Conservation (phyloP, 2,113 vertebrate species). For the Pholis gunnellus region DNA sequence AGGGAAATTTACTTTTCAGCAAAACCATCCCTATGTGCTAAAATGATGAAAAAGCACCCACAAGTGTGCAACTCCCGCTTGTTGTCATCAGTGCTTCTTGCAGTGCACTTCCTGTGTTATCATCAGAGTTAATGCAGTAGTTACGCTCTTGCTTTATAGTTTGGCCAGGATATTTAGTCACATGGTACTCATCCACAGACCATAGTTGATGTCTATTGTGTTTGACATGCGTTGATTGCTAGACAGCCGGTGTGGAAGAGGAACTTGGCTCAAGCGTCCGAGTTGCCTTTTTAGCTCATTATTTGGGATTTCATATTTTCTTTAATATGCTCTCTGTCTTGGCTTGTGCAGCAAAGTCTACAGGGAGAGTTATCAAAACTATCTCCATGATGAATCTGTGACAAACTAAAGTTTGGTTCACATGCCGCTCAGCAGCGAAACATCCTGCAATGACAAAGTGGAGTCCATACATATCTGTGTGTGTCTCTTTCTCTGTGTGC, state of each 20-base stretch:
- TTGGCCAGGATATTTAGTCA: slow-evolving; percentile 38
- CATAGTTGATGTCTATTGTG: slow-evolving; percentile 63
- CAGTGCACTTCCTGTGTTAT: slow-evolving; percentile 42
- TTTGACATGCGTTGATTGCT: slow-evolving; percentile 76
- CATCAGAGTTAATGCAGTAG: slow-evolving; percentile 22
- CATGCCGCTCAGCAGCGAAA: slow-evolving; percentile 34
- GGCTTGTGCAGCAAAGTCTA: neutral
- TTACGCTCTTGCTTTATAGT: slow-evolving; percentile 21
- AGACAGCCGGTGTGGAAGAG: slow-evolving; percentile 42
- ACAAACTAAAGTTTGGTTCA: slow-evolving; percentile 34
- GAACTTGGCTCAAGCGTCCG: slow-evolving; percentile 50
- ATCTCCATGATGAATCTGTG: slow-evolving; percentile 32
- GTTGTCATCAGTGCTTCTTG: slow-evolving; percentile 23
- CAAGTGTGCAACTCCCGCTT: slow-evolving; percentile 22
- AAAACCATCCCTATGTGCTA: neutral
- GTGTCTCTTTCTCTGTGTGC: slow-evolving; percentile 8
- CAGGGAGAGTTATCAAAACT: slow-evolving; percentile 9
- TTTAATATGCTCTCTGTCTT: slow-evolving; percentile 16
- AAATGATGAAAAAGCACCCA: slow-evolving; percentile 8
- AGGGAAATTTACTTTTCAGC: neutral
- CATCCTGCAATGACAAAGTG: slow-evolving; percentile 47
- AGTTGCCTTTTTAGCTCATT: slow-evolving; percentile 47
- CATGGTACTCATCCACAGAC: slow-evolving; percentile 51
- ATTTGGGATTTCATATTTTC: slow-evolving; percentile 35
- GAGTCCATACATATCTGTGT: slow-evolving; percentile 21